Evolutionary conservation across 2,113 vertebrate species (phyloP).

Genomic region (Cacatua alba): DNA sequence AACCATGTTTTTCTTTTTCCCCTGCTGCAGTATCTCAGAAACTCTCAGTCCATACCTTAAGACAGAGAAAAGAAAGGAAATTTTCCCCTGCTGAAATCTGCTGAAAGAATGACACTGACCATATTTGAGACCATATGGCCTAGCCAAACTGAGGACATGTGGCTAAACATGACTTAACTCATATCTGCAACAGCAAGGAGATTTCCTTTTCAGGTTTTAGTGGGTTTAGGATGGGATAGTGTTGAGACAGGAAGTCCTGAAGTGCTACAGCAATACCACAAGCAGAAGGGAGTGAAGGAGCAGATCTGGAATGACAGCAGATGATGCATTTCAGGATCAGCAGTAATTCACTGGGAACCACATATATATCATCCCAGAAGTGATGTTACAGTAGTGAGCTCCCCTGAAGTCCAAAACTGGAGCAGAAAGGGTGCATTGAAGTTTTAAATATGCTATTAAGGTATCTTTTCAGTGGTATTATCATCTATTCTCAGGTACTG

Average conservation of each 20-base stretch:
- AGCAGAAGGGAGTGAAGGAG: not conserved
- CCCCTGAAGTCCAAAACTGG: not conserved
- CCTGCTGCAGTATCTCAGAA: not conserved
- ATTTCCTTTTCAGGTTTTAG: not conserved
- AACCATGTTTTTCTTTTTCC: not conserved
- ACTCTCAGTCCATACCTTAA: not conserved
- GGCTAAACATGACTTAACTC: not conserved
- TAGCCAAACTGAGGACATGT: not conserved
- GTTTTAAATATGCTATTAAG: not conserved
- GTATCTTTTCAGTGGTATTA: constrained; percentile 6
- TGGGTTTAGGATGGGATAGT: not conserved
- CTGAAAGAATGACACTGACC: not conserved
- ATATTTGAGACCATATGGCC: not conserved
- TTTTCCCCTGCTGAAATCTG: not conserved
- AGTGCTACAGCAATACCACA: not conserved
- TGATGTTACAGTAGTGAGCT: not conserved
- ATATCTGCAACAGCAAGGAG: not conserved
- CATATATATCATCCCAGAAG: not conserved
- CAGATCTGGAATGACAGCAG: not conserved
- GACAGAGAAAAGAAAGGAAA: not conserved
- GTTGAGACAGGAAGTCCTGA: not conserved
- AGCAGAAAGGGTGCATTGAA: not conserved
- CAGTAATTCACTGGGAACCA: not conserved
- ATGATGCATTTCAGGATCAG: not conserved
- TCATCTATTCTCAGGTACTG: not conserved